Conservation (phyloP, 2,113 vertebrate species). For the Osmerus eperlanus region DNA sequence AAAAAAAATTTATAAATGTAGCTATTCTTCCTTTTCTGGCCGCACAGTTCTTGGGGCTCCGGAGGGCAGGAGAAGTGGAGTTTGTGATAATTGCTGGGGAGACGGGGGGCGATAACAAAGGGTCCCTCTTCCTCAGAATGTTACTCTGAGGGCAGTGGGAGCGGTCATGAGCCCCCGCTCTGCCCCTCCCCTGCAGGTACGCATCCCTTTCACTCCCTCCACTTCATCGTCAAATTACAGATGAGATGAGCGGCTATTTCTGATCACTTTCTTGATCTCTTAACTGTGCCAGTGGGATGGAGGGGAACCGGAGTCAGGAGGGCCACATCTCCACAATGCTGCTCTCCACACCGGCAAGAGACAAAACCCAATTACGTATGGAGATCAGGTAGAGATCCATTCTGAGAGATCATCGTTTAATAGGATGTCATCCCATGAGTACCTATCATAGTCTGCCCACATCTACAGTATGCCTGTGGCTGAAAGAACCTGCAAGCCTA, state of each 20-base stretch:
- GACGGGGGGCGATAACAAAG: constrained; percentile 69
- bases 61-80: constrained; percentile 81
- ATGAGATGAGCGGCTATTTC: constrained; percentile 57
- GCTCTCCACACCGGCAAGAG: too few species aligned
- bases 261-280: constrained; percentile 59
- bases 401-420: too few species aligned
- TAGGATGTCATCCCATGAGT: too few species aligned
- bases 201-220: constrained; percentile 43
- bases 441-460: too few species aligned
- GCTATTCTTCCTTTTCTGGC: constrained; percentile 70
- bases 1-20: constrained; percentile 79
- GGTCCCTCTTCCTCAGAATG: constrained; percentile 71
- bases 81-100: constrained; percentile 82
- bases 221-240: constrained; percentile 70
- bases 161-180: constrained; percentile 61
- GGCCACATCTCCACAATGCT: background rate
- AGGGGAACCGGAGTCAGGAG: background rate
- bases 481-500: too few species aligned
- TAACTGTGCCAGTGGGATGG: constrained; percentile 38
- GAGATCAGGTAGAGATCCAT: too few species aligned
- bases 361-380: too few species aligned
- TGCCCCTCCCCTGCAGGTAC: constrained; percentile 61
- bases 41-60: constrained; percentile 76
- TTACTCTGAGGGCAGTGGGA: constrained; percentile 72
- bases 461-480: too few species aligned